Percentiles rank a stretch among this genome's conserved stretches.
Evolutionary conservation across 2,888 invertebrate genomes (phyloP).

Genomic region (Hybos culiciformis): DNA sequence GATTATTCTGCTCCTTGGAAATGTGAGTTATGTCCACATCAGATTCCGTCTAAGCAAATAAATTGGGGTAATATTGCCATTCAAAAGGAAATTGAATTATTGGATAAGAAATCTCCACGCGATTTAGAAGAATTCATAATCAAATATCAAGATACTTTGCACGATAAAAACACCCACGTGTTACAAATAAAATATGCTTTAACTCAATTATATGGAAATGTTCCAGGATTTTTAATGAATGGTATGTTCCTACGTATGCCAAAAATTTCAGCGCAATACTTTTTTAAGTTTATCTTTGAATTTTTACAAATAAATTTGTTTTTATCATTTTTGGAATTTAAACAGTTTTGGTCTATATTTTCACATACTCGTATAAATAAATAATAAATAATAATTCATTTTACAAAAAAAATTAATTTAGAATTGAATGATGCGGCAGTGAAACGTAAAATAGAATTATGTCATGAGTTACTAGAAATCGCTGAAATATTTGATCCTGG

Average conservation of each 20-base stretch:
- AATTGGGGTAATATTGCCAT: conserved; percentile 47
- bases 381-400: background rate
- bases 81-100: conserved; percentile 42
- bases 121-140: conserved; percentile 48
- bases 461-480: conserved; percentile 50
- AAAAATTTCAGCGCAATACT: background rate
- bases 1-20: conserved; percentile 47
- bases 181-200: conserved; percentile 55
- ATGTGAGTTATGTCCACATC: conserved; percentile 48
- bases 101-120: conserved; percentile 41
- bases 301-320: no score
- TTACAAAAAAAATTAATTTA: conserved; percentile 19
- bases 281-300: no score
- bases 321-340: no score
- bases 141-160: conserved; percentile 48
- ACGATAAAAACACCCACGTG: conserved; percentile 51
- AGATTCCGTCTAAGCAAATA: conserved; percentile 44
- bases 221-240: conserved; percentile 40
- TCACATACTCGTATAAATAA: background rate
- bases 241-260: no score
- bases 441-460: conserved; percentile 46
- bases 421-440: conserved; percentile 44
- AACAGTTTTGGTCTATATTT: background rate
- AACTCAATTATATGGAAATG: conserved; percentile 53
- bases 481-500: conserved; percentile 53